Base-by-base conservation (phyloP, 2,797 vertebrate genomes). In the Spondyliosoma cantharus region DNA sequence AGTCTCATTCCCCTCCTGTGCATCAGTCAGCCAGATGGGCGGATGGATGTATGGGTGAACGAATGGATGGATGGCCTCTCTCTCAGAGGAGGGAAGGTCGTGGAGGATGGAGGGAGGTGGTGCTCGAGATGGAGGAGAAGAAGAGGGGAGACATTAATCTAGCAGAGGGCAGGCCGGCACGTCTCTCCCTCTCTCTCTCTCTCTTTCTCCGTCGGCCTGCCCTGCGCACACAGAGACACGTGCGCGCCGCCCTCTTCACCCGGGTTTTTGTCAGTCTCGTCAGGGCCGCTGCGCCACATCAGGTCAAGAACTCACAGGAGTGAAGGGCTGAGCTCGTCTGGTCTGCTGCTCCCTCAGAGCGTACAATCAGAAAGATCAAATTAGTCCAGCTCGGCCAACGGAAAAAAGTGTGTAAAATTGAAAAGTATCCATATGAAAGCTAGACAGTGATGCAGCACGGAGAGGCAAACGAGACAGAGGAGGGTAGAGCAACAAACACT, bases 21-120 rank as follows among this genome's bases (percentile, higher is more conserved):
- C 93, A 93, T 94, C 92, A 85, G 86, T 94, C 94, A 93, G 91
- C 84, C 80, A 54, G 90, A 89, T 87, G 90, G 90, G 87, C 54
- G 86, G 89, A 91, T 88, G 91, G 88, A 91, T 86, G 87, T 81
- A 84, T 80, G 80, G 87, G 68, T 78, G 82, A 83, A 74, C 25
- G 56, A 87, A 85, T 83, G 91, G 87, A 94, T 93, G 89, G 90
- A 91, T 93, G 87, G 89, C 74, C 84, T 83, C 85, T 87, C 80
- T 83, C 66, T 76, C 53, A 76, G 80, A 91, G 87, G 88, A 91
- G 86, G 90, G 91, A 94, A 93, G 93, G 93, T 94, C 89, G 62
- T 77, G 83, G 71, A 43, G 83, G 87, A 89, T 90, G 87, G 87
- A 89, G 81, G 87, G 81, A 89, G 83, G 74, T 84, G 87, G 79